Evolutionary conservation across 2,797 vertebrate genomes (phyloP), one percentile per base, ranked within the genome.

Genomic region (Syndactyla subalaris): DNA sequence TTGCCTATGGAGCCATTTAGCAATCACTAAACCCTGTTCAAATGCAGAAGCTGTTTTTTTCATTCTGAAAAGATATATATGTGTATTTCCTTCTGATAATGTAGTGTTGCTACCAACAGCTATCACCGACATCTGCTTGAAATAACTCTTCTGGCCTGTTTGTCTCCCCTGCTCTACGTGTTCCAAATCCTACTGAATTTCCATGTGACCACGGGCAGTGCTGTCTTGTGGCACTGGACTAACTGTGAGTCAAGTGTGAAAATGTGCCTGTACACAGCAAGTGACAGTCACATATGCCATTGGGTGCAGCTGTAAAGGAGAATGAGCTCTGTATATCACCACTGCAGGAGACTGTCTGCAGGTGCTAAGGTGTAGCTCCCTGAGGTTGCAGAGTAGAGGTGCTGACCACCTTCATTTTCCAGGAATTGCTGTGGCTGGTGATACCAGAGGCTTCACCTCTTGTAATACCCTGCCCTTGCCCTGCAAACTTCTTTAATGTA

Each of bases 161-260:
- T 96, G 22, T 90, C 34, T 84, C 23, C 20, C n/a, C 34, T 78
- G 51, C 38, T 73, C 3, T 72, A 46, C 0, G 0, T 24, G n/a
- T 73, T 93, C 27, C 55, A 26, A 59, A 4, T 76, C 55, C 55
- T 70, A 70, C 41, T 76, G 48, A 52, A 63, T 59, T 86, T 75
- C 66, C 0, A 0, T 19, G 23, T 70, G 49, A 81, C 54, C 6
- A 9, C 0, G 0, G 58, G 39, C 62, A 67, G 13, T 16, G 10
- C 36, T 67, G 41, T 62, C 61, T 58, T 79, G 30, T 79, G 48
- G 65, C 3, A 2, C 48, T 77, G 74, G 67, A 30, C 45, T 80
- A 30, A 76, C 38, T 34, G 57, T 14, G 52, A 91, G 38, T 55
- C 45, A 87, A 74, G 62, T 4, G 3, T 72, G 79, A 75, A 94